Evolutionary conservation across 2,797 vertebrate genomes (phyloP), one percentile per base, ranked within the genome.

Genomic region (Hydrocynus forskahlii): DNA sequence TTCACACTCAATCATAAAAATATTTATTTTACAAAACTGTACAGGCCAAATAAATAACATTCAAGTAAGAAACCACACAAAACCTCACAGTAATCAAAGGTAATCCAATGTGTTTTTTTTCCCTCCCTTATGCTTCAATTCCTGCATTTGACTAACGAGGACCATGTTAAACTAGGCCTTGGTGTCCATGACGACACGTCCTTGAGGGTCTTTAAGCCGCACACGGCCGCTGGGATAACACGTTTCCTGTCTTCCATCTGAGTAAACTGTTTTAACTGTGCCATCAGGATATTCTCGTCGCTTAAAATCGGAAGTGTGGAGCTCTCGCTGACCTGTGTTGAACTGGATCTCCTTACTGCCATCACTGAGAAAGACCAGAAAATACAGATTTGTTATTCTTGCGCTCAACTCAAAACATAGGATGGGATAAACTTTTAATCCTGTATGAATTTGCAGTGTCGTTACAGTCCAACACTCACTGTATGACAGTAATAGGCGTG

Each of bases 201-300:
- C 97, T 0, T 97, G 95, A 70, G 96, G 95, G 86, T 99, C 96
- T 91, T 99, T 99, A 73, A 99, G 63, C 82, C 98, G 87, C 48
- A 99, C 13, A 8, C 97, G 94, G 10, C 98, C 98, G 0, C 92
- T 97, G 3, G 92, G 92, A 14, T 99, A 99, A 52, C 93, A 94
- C 0, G 98, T 99, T 84, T 99, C 98, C 86, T 99, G 97, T 25
- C 95, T 92, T 10, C 98, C 98, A 0, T 99, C 95, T 0, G 79
- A 5, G 63, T 96, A 99, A 14, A 99, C 96, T 0, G 97, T 99
- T 92, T 99, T 99, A 77, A 97, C 93, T 0, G 97, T 97, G 13
- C 98, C 97, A 9, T 99, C 97, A 0, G 97, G 96, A 82, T 99
- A 99, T 86, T 98, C 96, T 1, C 98, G 91, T 80, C 95, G 95